phyloP scores from a whole-genome alignment of 2,797 vertebrate species.

The Oreortyx pictus region DNA sequence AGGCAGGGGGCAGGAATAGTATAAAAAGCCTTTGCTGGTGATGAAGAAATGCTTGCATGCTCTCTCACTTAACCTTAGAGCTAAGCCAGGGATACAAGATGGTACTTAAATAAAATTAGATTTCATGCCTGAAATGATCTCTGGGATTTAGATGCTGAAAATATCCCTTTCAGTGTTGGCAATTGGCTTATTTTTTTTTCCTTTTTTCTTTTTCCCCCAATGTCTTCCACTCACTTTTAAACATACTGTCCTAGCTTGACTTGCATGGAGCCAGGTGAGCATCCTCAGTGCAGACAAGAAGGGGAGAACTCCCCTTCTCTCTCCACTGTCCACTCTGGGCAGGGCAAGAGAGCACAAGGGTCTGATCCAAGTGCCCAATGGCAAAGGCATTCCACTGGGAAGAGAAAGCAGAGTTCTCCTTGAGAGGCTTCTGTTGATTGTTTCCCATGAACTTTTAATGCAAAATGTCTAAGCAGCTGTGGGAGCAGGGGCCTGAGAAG shows the following conservation, averaged over 20 bases:
- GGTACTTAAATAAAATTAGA: not conserved
- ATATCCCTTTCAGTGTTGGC: not conserved
- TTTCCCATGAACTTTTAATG: not conserved
- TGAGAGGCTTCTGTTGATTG: not conserved
- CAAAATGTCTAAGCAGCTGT: not conserved
- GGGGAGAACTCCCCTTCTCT: not conserved
- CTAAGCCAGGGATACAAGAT: not conserved
- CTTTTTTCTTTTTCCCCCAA: accelerated
- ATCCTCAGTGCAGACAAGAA: not conserved
- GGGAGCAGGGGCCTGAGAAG: not conserved
- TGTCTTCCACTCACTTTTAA: not conserved
- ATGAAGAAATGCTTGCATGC: not conserved
- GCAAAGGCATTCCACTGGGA: not conserved
- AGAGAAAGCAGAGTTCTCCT: not conserved
- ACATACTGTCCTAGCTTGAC: not conserved
- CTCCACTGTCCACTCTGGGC: accelerated
- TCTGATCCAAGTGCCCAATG: not conserved
- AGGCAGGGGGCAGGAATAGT: not conserved
- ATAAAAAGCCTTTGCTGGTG: not conserved
- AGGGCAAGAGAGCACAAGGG: not conserved
- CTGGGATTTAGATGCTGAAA: not conserved
- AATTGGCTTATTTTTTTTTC: not conserved
- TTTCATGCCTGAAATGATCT: not conserved
- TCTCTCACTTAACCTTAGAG: not conserved
- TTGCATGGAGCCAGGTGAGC: not conserved